Percentiles rank a stretch among this genome's conserved stretches.
These are phyloP conservation scores for Alauda arvensis DNA, from an alignment of 2,797 vertebrate genomes.

Conservation along the genomic window DNA sequence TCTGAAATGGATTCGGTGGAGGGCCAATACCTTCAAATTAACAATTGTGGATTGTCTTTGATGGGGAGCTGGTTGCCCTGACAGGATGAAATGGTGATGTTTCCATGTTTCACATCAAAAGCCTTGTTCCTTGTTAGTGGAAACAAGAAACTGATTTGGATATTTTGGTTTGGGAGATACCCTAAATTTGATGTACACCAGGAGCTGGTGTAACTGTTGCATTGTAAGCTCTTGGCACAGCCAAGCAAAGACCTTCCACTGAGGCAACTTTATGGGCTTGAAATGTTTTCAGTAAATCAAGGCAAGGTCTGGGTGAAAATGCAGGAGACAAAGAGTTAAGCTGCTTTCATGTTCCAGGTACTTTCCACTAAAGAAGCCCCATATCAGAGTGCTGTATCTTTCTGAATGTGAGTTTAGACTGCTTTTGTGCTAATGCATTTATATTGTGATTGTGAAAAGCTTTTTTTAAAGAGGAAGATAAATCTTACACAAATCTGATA, in stretches of 20 bases:
- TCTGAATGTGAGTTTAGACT: slow-evolving; percentile 2
- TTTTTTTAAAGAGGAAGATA: slow-evolving; percentile 61
- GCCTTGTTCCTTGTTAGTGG: accelerated
- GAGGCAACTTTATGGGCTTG: background rate
- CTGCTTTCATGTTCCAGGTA: slow-evolving; percentile 6
- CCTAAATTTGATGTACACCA: accelerated
- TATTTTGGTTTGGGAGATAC: background rate
- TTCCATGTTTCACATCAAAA: background rate
- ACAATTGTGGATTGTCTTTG: background rate
- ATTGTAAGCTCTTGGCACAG: background rate
- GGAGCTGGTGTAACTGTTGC: background rate
- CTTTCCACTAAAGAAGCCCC: background rate
- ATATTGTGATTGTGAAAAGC: slow-evolving; percentile 49
- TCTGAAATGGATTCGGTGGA: background rate
- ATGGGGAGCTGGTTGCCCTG: accelerated
- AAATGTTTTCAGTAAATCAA: background rate
- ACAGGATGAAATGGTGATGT: accelerated
- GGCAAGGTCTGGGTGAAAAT: background rate
- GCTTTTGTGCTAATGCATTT: slow-evolving; percentile 56
- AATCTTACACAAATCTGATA: slow-evolving; percentile 73
- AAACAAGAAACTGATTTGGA: background rate
- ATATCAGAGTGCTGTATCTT: background rate
- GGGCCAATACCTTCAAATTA: background rate
- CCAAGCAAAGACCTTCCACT: background rate
- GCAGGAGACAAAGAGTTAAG: slow-evolving; percentile 13